Percentiles rank a stretch among this genome's conserved stretches.
phyloP scores from a whole-genome alignment of 2,888 invertebrate genomes.

The Epinotia brunnichana region DNA sequence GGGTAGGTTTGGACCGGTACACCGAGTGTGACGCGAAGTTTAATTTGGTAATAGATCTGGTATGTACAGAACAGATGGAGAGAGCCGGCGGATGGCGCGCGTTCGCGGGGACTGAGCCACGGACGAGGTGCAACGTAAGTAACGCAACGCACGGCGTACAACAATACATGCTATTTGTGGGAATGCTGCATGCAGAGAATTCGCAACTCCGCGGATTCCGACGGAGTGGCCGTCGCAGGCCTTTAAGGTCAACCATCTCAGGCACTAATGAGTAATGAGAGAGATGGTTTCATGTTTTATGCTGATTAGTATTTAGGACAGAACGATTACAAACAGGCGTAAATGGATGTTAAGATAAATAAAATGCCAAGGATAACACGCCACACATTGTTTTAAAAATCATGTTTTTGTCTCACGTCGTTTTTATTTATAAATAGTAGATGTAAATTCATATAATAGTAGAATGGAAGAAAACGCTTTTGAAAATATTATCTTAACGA shows the following conservation, averaged over 20 bases:
- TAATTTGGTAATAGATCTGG: conserved; percentile 62
- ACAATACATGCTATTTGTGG: conserved; percentile 78
- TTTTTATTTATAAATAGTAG: no score
- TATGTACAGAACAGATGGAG: conserved; percentile 50
- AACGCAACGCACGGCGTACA: conserved; percentile 58
- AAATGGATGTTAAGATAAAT: conserved; percentile 12
- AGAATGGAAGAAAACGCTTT: neutral
- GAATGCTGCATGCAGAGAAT: conserved; percentile 75
- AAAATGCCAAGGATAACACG: neutral
- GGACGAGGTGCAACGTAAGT: conserved; percentile 49
- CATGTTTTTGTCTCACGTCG: no score
- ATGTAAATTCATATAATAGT: neutral
- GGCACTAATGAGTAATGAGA: conserved; percentile 22
- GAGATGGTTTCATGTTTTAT: conserved; percentile 27
- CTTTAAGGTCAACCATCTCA: conserved; percentile 58
- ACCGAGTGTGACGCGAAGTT: conserved; percentile 52
- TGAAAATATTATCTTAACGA: neutral
- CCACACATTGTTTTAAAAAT: no score
- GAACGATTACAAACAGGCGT: neutral
- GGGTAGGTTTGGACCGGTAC: conserved; percentile 55
- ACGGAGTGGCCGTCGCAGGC: conserved; percentile 57
- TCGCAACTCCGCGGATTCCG: conserved; percentile 74
- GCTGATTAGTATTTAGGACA: conserved; percentile 13
- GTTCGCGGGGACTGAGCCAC: conserved; percentile 68
- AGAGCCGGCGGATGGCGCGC: conserved; percentile 63